These are phyloP conservation scores for Eupithecia exiguata DNA, from an alignment of 2,888 invertebrate genomes.

Conservation along the genomic window DNA sequence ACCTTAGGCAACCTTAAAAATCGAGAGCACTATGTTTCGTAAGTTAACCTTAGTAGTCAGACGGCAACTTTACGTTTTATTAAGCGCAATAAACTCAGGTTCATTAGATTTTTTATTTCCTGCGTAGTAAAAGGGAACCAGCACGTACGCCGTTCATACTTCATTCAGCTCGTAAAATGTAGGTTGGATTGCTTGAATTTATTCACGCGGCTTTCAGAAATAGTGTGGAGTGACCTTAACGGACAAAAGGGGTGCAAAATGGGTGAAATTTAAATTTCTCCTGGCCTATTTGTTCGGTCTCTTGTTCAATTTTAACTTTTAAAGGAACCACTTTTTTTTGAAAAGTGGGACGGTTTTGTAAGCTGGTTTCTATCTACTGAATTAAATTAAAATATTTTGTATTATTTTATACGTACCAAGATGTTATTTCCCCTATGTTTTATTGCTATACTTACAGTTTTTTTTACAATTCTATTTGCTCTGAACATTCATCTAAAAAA, in stretches of 20 bases:
- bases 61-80: slow-evolving; percentile 66
- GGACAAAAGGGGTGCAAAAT: slow-evolving; percentile 19
- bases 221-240: slow-evolving; percentile 45
- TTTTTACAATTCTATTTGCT: neutral
- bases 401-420: neutral
- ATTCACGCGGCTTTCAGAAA: slow-evolving; percentile 57
- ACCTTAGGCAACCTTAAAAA: slow-evolving; percentile 25
- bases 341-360: neutral
- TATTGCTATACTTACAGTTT: neutral
- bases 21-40: slow-evolving; percentile 42
- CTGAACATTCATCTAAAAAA: neutral
- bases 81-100: slow-evolving; percentile 64
- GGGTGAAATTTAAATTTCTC: slow-evolving; percentile 24
- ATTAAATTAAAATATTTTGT: neutral
- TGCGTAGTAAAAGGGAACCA: slow-evolving; percentile 63
- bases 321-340: neutral
- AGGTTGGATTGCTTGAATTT: slow-evolving; percentile 67
- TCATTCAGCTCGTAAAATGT: slow-evolving; percentile 69
- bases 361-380: neutral
- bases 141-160: slow-evolving; percentile 70
- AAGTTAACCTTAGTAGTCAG: slow-evolving; percentile 54
- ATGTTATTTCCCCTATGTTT: neutral
- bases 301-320: slow-evolving; percentile 7
- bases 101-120: slow-evolving; percentile 74
- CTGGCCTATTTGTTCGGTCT: slow-evolving; percentile 11